Conservation (phyloP, 92 coral and sea anemone species). For the Palythoa grandiflora region DNA sequence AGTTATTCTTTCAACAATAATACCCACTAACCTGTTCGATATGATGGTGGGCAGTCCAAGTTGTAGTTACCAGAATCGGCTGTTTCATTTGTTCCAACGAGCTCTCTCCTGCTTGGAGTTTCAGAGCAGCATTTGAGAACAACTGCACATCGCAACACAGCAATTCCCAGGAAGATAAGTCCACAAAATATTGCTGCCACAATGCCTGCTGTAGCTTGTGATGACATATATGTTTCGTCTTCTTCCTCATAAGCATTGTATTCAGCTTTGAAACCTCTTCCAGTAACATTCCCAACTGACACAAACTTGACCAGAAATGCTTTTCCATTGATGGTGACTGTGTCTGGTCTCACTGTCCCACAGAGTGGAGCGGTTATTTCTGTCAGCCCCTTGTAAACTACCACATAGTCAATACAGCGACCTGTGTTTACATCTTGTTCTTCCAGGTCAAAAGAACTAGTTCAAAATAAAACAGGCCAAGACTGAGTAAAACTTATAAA, state of each 20-base stretch:
- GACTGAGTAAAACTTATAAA: no score
- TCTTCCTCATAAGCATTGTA: conserved; percentile 27
- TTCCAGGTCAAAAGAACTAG: conserved; percentile 70
- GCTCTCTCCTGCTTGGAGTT: conserved; percentile 47
- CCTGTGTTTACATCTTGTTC: conserved; percentile 28
- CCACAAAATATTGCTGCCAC: conserved; percentile 91
- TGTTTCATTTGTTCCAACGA: conserved; percentile 73
- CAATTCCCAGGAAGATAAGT: conserved; percentile 80
- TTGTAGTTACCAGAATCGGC: conserved; percentile 41
- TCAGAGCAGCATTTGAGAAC: conserved; percentile 65
- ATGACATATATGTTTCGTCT: conserved; percentile 31
- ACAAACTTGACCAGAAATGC: conserved; percentile 65
- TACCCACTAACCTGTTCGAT: conserved; percentile 71
- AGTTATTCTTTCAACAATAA: not conserved
- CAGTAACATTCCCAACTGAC: conserved; percentile 51
- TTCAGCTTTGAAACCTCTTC: conserved; percentile 47
- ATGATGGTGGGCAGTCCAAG: conserved; percentile 83
- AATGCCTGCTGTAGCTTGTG: conserved; percentile 90
- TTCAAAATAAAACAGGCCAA: not conserved
- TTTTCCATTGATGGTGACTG: conserved; percentile 41
- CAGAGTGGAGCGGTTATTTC: conserved; percentile 59
- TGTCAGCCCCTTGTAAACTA: conserved; percentile 50
- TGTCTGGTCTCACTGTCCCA: conserved; percentile 58
- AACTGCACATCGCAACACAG: conserved; percentile 77
- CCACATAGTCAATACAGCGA: conserved; percentile 71